These are phyloP conservation scores for Halcyon chelicuti DNA, from an alignment of 2,797 vertebrate genomes.

Conservation along the genomic window DNA sequence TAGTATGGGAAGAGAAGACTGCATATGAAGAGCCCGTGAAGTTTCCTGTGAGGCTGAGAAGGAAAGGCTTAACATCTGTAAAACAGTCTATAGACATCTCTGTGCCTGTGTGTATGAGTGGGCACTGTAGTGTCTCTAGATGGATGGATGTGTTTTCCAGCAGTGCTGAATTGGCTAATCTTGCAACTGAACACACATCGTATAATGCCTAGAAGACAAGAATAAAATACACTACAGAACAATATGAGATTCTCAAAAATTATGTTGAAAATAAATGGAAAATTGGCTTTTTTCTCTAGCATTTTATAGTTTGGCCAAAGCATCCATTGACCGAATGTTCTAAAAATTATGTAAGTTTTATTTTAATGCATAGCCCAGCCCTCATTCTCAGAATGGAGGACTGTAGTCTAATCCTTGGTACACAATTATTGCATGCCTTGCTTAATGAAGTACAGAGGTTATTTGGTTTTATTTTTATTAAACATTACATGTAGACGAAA, in stretches of 20 bases:
- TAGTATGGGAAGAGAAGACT: neutral
- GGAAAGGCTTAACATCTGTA: neutral
- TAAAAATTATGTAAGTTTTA: neutral
- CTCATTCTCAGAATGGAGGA: neutral
- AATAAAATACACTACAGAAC: neutral
- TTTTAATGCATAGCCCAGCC: neutral
- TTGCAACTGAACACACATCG: neutral
- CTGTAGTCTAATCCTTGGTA: neutral
- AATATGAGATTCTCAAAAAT: neutral
- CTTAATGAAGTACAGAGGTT: neutral
- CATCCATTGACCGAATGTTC: neutral
- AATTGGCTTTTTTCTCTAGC: neutral
- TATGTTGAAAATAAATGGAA: neutral
- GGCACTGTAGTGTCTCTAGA: neutral
- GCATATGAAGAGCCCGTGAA: neutral
- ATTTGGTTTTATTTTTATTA: neutral
- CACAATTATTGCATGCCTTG: neutral
- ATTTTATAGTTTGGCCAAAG: neutral
- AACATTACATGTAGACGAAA: neutral
- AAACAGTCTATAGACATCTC: neutral
- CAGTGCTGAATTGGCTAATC: neutral
- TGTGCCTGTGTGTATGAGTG: neutral
- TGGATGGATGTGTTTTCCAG: neutral
- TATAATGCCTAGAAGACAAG: neutral
- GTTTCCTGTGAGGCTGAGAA: neutral